Conservation (phyloP, 2,113 vertebrate genomes). For the Erythrocercus mccallii region DNA sequence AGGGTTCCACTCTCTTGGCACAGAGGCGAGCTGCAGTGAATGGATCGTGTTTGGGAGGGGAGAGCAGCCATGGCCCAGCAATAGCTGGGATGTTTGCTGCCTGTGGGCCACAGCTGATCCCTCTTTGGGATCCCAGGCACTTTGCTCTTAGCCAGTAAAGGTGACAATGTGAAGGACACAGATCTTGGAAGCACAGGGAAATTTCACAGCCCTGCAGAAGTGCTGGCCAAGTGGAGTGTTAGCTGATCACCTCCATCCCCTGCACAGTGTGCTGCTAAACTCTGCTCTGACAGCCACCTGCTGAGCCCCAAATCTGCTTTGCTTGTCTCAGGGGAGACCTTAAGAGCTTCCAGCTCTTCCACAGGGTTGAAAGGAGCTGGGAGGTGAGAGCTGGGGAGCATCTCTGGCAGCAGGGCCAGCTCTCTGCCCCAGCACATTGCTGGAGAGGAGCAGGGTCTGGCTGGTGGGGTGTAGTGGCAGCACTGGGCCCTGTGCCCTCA, state of each 20-base stretch:
- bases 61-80: constrained; percentile 25
- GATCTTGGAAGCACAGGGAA: not conserved
- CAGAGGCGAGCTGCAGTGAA: not conserved
- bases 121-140: not conserved
- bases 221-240: not conserved
- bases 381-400: not conserved
- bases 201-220: not conserved
- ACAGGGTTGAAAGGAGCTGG: not conserved
- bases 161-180: rapidly evolving
- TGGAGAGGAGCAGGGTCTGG: not conserved
- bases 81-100: constrained; percentile 19
- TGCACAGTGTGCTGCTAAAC: not conserved
- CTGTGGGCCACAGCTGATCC: not conserved
- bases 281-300: rapidly evolving
- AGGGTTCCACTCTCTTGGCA: constrained; percentile 55
- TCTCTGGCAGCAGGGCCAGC: not conserved
- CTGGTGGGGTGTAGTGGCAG: not conserved
- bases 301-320: not conserved
- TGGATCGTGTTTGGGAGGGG: constrained; percentile 14
- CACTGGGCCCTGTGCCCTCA: rapidly evolving
- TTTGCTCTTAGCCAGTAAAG: not conserved
- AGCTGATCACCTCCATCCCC: not conserved
- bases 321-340: not conserved
- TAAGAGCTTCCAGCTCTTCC: not conserved
- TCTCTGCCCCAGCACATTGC: rapidly evolving